A percentile compares a stretch with the other conserved stretches of the same genome.
Conservation (phyloP, 2,113 vertebrate species). For the Xiphophorus couchianus region DNA sequence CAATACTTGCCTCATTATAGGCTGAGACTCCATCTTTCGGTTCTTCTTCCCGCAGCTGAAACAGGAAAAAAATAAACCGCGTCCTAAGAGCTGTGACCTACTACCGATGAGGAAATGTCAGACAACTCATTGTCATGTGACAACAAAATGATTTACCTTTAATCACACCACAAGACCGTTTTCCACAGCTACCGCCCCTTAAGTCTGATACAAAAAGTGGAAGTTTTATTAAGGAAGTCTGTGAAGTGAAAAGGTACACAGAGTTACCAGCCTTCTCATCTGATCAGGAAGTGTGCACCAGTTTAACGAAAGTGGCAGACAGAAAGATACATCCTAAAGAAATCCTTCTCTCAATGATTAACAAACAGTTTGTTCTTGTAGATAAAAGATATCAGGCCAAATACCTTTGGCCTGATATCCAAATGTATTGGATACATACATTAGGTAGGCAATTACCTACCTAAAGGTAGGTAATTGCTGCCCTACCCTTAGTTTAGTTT, state of each 20-base stretch:
- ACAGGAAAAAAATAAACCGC: background rate
- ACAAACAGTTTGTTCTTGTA: background rate
- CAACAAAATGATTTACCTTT: slow-evolving; percentile 36
- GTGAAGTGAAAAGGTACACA: background rate
- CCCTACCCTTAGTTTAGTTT: no score
- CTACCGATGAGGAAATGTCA: background rate
- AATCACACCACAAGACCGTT: background rate
- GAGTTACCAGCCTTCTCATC: background rate
- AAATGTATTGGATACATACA: no score
- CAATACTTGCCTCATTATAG: slow-evolving; percentile 35
- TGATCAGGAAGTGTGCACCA: slow-evolving; percentile 55
- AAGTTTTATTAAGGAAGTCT: background rate
- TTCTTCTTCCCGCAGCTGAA: background rate
- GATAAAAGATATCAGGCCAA: background rate
- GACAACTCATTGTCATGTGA: slow-evolving; percentile 47
- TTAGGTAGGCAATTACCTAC: no score
- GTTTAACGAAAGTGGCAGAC: background rate
- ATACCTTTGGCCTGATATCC: no score
- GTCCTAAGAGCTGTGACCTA: background rate
- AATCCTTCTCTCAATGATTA: background rate
- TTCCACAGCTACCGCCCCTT: background rate
- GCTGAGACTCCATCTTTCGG: slow-evolving; percentile 45
- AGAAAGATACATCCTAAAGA: no score
- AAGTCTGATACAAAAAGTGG: background rate
- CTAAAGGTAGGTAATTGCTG: no score